A percentile compares a stretch with the other conserved stretches of the same genome.
These are phyloP conservation scores for Callimorpha dominula DNA, from an alignment of 2,888 invertebrate species.

Conservation along the genomic window DNA sequence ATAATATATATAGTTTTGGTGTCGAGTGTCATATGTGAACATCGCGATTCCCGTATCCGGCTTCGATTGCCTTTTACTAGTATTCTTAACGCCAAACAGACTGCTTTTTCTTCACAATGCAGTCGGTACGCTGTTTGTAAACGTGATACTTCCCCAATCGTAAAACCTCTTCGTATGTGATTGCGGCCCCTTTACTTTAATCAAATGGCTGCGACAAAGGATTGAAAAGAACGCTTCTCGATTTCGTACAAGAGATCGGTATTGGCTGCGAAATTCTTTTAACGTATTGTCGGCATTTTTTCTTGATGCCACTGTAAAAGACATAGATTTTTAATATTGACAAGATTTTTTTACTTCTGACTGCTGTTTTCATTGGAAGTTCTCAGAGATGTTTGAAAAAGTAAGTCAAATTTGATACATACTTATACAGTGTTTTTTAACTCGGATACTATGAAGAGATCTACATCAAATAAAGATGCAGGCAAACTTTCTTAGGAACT, in stretches of 20 bases:
- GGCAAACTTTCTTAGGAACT: too few species aligned
- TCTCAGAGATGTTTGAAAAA: conserved; percentile 26
- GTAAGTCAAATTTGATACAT: background rate
- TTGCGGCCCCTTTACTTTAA: conserved; percentile 84
- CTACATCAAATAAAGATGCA: too few species aligned
- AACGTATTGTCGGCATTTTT: conserved; percentile 76
- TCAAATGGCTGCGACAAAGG: conserved; percentile 85
- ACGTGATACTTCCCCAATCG: conserved; percentile 85
- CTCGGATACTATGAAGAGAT: too few species aligned
- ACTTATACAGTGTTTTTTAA: too few species aligned
- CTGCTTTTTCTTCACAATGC: conserved; percentile 69
- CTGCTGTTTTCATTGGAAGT: conserved; percentile 32
- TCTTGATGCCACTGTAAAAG: conserved; percentile 58
- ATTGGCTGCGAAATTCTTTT: conserved; percentile 79
- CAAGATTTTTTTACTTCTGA: conserved; percentile 48
- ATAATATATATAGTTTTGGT: conserved; percentile 57
- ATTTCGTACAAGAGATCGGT: conserved; percentile 81
- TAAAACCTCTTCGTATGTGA: conserved; percentile 79
- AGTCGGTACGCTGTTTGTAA: conserved; percentile 83
- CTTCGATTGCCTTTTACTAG: conserved; percentile 74
- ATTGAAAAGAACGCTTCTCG: conserved; percentile 82
- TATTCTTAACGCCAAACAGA: conserved; percentile 56
- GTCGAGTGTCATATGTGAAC: conserved; percentile 73
- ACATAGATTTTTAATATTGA: conserved; percentile 52
- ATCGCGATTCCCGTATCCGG: conserved; percentile 68